Percentiles rank a stretch among this genome's conserved stretches.
Evolutionary conservation across 2,797 vertebrate genomes (phyloP).

Genomic region (Chrosomus eos): DNA sequence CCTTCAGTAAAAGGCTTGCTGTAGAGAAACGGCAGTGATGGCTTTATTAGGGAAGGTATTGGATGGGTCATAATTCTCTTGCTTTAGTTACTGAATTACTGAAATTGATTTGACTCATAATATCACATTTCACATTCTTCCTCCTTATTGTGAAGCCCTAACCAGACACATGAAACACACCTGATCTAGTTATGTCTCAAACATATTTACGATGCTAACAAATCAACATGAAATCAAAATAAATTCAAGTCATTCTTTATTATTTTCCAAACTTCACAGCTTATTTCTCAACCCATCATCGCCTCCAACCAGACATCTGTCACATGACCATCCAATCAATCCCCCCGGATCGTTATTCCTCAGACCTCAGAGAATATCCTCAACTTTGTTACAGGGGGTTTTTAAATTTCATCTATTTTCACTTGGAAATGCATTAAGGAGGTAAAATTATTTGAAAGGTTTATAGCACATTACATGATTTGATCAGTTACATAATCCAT

Average conservation of each 20-base stretch:
- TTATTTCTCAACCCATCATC: no score
- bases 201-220: background rate
- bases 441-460: background rate
- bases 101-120: background rate
- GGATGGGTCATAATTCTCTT: background rate
- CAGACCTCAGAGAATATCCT: background rate
- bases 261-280: background rate
- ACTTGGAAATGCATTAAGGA: background rate
- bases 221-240: background rate
- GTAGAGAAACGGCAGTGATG: background rate
- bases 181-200: background rate
- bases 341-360: background rate
- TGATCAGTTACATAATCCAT: background rate
- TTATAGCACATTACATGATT: background rate
- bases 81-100: background rate
- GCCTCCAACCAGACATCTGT: background rate
- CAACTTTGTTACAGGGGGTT: background rate
- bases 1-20: background rate
- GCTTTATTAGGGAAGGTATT: background rate
- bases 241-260: background rate
- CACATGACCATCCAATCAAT: background rate
- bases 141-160: background rate
- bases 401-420: background rate
- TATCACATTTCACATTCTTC: background rate
- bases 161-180: background rate